Base-by-base conservation (phyloP, 2,797 vertebrate genomes). In the Capromys pilorides region DNA sequence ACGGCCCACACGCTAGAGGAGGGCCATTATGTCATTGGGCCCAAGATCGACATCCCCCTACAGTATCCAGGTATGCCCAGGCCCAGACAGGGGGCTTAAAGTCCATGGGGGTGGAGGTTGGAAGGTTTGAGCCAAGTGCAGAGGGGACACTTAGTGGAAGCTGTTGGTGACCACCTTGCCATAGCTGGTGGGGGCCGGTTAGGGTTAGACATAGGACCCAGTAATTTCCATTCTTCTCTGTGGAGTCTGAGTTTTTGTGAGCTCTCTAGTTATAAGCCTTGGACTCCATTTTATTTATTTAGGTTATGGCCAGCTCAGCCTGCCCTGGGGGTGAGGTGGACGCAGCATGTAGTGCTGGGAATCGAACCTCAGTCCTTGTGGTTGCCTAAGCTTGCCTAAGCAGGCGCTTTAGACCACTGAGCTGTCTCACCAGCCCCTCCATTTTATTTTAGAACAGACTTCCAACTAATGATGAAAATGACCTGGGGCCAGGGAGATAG, bases 1-100 rank as follows among this genome's bases (percentile, higher is more conserved):
- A 99, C 99, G 0, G 99, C 99, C 1, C 99, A 99, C 98, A 99
- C 99, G 95, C 98, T 99, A 97, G 99, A 99, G 98, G 99, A 99
- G 97, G 99, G 99, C 22, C 99, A 99, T 98, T 99, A 99, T 14
- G 99, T 99, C 96, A 99, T 99, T 8, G 99, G 99, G 88, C 99
- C 99, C 98, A 99, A 99, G 98, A 99, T 99, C 88, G 99, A 99
- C 98, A 99, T 99, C 97, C 99, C 99, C 1, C 98, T 99, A 89
- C 99, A 99, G 96, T 99, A 99, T 97, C 99, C 99, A 99, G 99
- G 99, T 99, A 97, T 98, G 31, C 59, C 77, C 85, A 69, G 1
- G 3, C 21, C 36, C 66, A 59, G 59, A 66, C 86, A 75, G 91
- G 59, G 64, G 85, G 73, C 54, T 28, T 7, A 51, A 24, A 78